These are phyloP conservation scores for Criorhina ranunculi DNA, from an alignment of 2,888 invertebrate species.

Conservation along the genomic window DNA sequence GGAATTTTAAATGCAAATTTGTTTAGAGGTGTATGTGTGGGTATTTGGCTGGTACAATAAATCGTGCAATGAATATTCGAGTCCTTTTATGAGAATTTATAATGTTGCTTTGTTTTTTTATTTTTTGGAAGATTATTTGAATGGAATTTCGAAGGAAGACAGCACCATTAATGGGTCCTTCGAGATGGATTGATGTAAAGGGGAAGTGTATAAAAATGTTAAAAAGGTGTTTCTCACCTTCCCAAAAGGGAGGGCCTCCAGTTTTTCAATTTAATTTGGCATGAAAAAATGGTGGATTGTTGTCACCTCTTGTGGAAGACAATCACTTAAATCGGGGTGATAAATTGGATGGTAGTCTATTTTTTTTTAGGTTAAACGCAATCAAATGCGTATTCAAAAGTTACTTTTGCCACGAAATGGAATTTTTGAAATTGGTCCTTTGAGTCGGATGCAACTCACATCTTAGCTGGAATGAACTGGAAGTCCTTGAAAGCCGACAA, in stretches of 20 bases:
- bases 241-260: background rate
- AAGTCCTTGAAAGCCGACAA: no score
- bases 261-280: background rate
- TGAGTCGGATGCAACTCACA: slow-evolving; percentile 27
- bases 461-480: no score
- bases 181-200: slow-evolving; percentile 32
- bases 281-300: no score
- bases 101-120: slow-evolving; percentile 27
- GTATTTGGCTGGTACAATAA: slow-evolving; percentile 18
- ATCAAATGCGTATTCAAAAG: no score
- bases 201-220: no score
- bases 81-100: slow-evolving; percentile 40
- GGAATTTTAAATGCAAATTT: slow-evolving; percentile 65
- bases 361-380: no score
- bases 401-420: no score
- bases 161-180: slow-evolving; percentile 37
- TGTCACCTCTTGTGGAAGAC: no score
- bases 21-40: background rate
- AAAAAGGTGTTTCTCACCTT: slow-evolving; percentile 14
- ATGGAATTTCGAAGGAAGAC: slow-evolving; percentile 15
- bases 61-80: slow-evolving; percentile 65
- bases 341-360: no score
- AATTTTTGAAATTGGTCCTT: slow-evolving; percentile 26
- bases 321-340: no score
- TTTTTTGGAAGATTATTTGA: slow-evolving; percentile 29